Conservation (phyloP, 2,797 vertebrate genomes). For the Poecilia velifera region DNA sequence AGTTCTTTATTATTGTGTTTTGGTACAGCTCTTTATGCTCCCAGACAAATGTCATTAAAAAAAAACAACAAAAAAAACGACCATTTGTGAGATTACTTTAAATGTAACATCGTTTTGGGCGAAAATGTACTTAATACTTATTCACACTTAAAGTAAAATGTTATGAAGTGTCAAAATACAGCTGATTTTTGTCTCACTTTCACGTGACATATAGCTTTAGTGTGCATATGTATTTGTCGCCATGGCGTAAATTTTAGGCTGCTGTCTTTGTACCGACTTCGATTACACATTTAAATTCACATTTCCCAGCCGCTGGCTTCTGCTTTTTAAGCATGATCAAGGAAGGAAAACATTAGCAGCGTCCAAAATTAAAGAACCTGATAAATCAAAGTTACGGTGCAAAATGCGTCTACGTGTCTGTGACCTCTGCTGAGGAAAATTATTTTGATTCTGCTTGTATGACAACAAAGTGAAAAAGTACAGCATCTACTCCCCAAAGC, state of each 20-base stretch:
- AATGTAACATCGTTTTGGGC: background rate
- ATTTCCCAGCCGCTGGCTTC: background rate
- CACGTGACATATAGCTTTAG: background rate
- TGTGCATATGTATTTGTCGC: background rate
- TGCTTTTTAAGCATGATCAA: background rate
- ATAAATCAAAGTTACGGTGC: slow-evolving; percentile 13
- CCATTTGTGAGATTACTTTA: background rate
- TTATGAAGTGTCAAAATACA: background rate
- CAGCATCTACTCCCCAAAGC: slow-evolving; percentile 21
- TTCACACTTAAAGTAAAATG: background rate
- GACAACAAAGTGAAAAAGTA: slow-evolving; percentile 38
- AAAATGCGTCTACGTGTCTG: slow-evolving; percentile 17
- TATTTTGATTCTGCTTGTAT: slow-evolving; percentile 39
- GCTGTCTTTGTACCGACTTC: background rate
- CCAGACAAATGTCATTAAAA: background rate
- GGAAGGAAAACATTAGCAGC: background rate
- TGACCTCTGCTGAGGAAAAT: slow-evolving; percentile 8
- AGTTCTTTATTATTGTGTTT: background rate
- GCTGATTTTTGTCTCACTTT: background rate
- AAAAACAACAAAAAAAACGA: background rate
- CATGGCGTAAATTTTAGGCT: slow-evolving; percentile 11
- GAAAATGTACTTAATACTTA: background rate
- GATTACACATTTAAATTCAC: background rate
- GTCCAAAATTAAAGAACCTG: background rate
- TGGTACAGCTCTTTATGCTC: background rate